These are phyloP conservation scores for Venustaconcha ellipsiformis DNA, from an alignment of 1,140 invertebrate species.

Conservation along the genomic window DNA sequence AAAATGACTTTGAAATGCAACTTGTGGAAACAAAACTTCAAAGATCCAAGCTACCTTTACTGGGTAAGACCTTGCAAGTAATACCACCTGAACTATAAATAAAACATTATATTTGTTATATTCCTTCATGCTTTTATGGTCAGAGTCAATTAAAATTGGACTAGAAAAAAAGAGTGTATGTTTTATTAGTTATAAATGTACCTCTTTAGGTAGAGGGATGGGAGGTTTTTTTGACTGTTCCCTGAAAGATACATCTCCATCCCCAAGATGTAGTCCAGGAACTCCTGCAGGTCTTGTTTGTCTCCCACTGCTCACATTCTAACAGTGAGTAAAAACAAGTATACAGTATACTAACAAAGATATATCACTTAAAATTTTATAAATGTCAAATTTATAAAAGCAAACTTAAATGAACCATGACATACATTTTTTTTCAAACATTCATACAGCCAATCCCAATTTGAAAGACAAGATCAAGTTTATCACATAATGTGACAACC, in stretches of 20 bases:
- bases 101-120: not conserved
- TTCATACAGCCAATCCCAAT: not conserved
- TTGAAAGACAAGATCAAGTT: not conserved
- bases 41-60: not conserved
- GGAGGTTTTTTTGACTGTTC: conserved; percentile 22
- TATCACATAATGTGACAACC: too few relatives aligned
- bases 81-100: not conserved
- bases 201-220: conserved; percentile 29
- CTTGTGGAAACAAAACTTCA: not conserved
- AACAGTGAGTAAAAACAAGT: too few relatives aligned
- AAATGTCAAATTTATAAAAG: conserved; percentile 2
- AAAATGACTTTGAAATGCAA: too few relatives aligned
- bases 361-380: not conserved
- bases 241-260: conserved; percentile 19
- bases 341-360: not conserved
- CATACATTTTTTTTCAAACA: not conserved
- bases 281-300: conserved; percentile 34
- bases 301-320: not conserved
- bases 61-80: not conserved
- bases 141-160: not conserved
- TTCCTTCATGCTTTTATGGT: not conserved
- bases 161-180: not conserved
- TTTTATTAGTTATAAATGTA: conserved; percentile 4
- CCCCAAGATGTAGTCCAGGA: conserved; percentile 36
- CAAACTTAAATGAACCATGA: not conserved